Percentiles rank a stretch among this genome's conserved stretches.
Evolutionary conservation across 2,797 vertebrate species (phyloP).

Genomic region (Balearica regulorum): DNA sequence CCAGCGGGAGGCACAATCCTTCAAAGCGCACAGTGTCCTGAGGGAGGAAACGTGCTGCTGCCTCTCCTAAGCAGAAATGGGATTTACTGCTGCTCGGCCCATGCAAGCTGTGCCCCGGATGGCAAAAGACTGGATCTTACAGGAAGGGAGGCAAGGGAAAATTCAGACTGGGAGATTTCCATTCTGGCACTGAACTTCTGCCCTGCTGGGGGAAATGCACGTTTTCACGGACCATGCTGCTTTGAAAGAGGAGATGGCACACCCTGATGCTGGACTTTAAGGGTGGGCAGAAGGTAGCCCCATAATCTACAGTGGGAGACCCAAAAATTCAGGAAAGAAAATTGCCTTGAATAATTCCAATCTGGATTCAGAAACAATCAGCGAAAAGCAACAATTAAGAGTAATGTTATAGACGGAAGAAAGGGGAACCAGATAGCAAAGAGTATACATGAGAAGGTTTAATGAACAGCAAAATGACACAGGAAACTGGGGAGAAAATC

Average conservation of each 20-base stretch:
- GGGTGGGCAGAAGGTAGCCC: background rate
- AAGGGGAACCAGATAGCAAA: background rate
- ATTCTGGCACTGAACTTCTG: background rate
- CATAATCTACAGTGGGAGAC: background rate
- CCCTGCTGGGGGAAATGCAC: background rate
- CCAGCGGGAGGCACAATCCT: background rate
- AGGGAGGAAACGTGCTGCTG: background rate
- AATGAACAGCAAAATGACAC: background rate
- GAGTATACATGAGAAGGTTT: background rate
- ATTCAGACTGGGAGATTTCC: background rate
- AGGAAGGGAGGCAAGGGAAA: background rate
- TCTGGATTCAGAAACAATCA: background rate
- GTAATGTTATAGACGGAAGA: background rate
- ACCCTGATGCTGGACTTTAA: background rate
- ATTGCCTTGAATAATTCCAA: background rate
- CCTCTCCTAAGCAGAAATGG: background rate
- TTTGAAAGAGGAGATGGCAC: background rate
- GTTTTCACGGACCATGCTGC: background rate
- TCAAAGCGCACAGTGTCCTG: background rate
- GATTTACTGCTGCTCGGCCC: background rate
- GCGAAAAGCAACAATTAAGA: background rate
- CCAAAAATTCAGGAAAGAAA: background rate
- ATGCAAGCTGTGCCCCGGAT: background rate
- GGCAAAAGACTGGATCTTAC: background rate
- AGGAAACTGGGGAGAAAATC: background rate